Evolutionary conservation across 2,797 vertebrate genomes (phyloP), one percentile per base, ranked within the genome.

Genomic region (Sebastes minor): DNA sequence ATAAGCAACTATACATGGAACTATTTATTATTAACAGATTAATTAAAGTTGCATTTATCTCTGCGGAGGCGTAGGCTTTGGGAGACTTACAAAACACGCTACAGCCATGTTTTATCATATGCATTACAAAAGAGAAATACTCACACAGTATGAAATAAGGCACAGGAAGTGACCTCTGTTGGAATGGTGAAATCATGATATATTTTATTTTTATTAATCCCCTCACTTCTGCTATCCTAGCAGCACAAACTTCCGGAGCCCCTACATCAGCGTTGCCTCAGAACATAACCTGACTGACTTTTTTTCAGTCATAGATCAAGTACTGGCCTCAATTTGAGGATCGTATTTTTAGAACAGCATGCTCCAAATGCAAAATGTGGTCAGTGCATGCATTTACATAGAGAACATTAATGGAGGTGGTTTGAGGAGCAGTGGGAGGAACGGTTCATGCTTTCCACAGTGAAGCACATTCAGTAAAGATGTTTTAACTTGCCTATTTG

Each of bases 261-360:
- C 70, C 62, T 63, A 32, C 35, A 74, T 73, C 67, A 77, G 68
- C 4, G 0, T 69, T 71, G 75, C 78, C 63, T 85, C 63, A 62
- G 52, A 88, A 80, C 81, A 57, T 76, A 73, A 83, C 74, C 86
- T 59, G 55, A 60, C 65, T 32, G 46, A 75, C 55, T 71, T 53
- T 61, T 74, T 63, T 68, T 70, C 79, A 84, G 69, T 25, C 64
- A 74, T 49, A 70, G 80, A 84, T 86, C 56, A 86, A 91, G 35
- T 25, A 6, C 56, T 84, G 85, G 88, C 85, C 86, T 87, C 71
- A 81, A 89, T 87, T 77, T 83, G 23, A 86, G 77, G 8, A 12
- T 61, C 6, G 4, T 77, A 85, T 89, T 87, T 89, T 88, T 85
- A 80, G 83, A 81, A 67, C 83, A 4, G 22, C 27, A 63, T 35